Evolutionary conservation across 2,888 invertebrate species (phyloP).

Genomic region (Smittia sp.): DNA sequence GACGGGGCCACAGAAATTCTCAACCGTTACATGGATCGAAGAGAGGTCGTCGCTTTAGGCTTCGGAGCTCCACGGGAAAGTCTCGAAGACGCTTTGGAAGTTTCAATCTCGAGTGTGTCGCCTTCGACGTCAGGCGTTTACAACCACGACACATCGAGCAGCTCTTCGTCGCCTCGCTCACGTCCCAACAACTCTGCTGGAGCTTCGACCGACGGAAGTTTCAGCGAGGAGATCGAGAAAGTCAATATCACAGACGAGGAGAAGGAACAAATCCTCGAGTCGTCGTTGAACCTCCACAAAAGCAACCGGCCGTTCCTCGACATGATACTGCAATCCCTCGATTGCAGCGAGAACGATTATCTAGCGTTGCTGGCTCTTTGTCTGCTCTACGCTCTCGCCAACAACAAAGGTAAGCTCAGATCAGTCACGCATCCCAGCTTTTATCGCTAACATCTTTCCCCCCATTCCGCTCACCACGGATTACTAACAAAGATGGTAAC

Average conservation of each 20-base stretch:
- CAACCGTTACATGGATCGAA: slow-evolving; percentile 63
- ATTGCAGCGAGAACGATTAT: slow-evolving; percentile 92
- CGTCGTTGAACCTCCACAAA: slow-evolving; percentile 21
- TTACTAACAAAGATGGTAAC: slow-evolving; percentile 30
- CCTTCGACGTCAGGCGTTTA: slow-evolving; percentile 13
- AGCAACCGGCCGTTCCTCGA: slow-evolving; percentile 69
- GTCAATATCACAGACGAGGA: slow-evolving; percentile 91
- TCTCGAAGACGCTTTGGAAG: slow-evolving; percentile 72
- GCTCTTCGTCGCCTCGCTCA: slow-evolving; percentile 32
- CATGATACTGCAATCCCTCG: slow-evolving; percentile 80
- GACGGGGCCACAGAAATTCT: slow-evolving; percentile 67
- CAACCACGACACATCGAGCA: slow-evolving; percentile 43
- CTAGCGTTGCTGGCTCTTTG: slow-evolving; percentile 87
- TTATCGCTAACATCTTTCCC: slow-evolving; percentile 23
- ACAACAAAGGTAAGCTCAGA: slow-evolving; percentile 77
- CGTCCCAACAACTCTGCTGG: slow-evolving; percentile 19
- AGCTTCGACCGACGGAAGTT: slow-evolving; percentile 42
- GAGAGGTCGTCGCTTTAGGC: slow-evolving; percentile 59
- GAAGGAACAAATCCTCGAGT: slow-evolving; percentile 63
- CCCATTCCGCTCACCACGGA: neutral
- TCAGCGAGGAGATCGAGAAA: slow-evolving; percentile 50
- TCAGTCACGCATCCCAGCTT: neutral
- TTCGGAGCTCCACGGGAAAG: slow-evolving; percentile 72
- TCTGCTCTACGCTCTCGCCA: slow-evolving; percentile 87
- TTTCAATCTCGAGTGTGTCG: slow-evolving; percentile 43